Evolutionary conservation across 2,888 invertebrate genomes (phyloP).

Genomic region (Autographa pulchrina): DNA sequence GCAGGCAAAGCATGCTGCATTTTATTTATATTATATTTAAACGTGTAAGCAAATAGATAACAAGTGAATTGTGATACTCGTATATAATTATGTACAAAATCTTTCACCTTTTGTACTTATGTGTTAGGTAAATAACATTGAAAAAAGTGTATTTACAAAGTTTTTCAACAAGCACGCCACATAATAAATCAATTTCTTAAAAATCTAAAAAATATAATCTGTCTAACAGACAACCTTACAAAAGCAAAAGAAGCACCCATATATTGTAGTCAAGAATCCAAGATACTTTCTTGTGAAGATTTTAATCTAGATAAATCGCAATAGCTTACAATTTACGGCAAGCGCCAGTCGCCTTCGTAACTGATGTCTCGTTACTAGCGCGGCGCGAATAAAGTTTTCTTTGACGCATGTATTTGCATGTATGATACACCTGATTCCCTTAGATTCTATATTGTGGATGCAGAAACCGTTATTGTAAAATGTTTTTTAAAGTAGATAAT

Average conservation of each 20-base stretch:
- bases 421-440: constrained; percentile 66
- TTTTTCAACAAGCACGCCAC: no score
- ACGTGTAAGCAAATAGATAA: no score
- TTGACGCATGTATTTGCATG: constrained; percentile 76
- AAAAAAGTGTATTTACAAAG: no score
- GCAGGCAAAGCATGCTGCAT: no score
- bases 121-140: no score
- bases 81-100: no score
- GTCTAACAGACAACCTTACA: constrained; percentile 10
- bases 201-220: constrained; percentile 14
- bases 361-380: constrained; percentile 84
- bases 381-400: constrained; percentile 82
- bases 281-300: constrained; percentile 26
- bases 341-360: constrained; percentile 71
- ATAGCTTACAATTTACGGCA: constrained; percentile 63
- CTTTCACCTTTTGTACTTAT: no score
- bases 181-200: neutral
- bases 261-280: constrained; percentile 18
- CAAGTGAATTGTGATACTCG: no score
- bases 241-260: constrained; percentile 15
- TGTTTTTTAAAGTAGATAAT: neutral
- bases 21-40: no score
- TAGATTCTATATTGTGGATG: constrained; percentile 49
- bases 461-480: neutral
- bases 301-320: constrained; percentile 54